Evolutionary conservation across 2,888 invertebrate genomes (phyloP).

Genomic region (Odontothrips loti): DNA sequence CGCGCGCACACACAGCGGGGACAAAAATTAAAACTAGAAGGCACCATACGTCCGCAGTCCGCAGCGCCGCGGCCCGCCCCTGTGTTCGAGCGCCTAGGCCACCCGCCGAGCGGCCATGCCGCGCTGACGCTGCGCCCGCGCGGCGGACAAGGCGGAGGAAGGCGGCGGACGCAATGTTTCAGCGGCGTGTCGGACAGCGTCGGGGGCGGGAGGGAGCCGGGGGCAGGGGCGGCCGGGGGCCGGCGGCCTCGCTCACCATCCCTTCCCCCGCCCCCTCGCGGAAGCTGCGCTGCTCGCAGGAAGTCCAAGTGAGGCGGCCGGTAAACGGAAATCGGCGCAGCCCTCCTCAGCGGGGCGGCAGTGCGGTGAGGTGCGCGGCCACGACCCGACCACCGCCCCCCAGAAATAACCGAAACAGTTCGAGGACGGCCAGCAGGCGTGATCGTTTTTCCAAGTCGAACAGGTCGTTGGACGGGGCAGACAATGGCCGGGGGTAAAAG

Average conservation of each 20-base stretch:
- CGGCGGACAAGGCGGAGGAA: background rate
- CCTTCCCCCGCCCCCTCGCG: background rate
- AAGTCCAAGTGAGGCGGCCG: background rate
- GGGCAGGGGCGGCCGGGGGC: background rate
- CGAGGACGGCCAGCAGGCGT: constrained; percentile 5
- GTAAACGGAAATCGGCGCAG: background rate
- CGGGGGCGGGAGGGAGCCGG: background rate
- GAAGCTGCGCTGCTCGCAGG: background rate
- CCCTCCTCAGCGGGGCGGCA: no score
- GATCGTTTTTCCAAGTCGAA: background rate
- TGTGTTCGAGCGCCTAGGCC: background rate
- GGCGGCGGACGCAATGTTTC: no score
- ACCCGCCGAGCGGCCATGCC: background rate
- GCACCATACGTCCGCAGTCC: no score
- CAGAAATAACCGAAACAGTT: constrained; percentile 1
- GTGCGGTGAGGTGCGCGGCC: no score
- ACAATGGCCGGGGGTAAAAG: background rate
- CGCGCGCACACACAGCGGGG: no score
- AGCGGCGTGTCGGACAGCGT: background rate
- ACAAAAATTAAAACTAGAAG: no score
- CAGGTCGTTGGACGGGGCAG: background rate
- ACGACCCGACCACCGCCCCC: background rate
- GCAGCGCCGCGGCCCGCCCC: background rate
- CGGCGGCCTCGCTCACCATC: background rate
- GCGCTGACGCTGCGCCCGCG: background rate